Percentiles rank a stretch among this genome's conserved stretches.
phyloP scores from a whole-genome alignment of 2,113 vertebrate genomes.

The Burhinus oedicnemus region DNA sequence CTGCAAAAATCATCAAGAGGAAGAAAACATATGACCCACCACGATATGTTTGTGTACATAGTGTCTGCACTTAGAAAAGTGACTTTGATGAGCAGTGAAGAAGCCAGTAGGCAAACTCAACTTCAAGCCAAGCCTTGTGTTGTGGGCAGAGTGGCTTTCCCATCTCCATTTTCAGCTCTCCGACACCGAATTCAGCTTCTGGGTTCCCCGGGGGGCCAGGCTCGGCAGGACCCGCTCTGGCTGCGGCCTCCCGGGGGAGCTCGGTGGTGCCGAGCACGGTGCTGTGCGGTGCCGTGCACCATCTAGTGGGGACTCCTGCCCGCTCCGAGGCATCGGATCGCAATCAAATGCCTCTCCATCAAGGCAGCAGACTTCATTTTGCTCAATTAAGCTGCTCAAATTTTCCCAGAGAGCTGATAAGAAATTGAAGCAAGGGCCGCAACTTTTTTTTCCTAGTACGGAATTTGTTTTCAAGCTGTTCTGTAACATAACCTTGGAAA shows the following conservation, averaged over 20 bases:
- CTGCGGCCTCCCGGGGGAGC: neutral
- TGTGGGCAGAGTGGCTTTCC: neutral
- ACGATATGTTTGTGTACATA: accelerated
- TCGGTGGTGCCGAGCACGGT: accelerated
- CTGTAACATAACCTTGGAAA: neutral
- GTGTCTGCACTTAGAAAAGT: neutral
- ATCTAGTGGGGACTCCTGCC: neutral
- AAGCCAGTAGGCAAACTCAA: neutral
- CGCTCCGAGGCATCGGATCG: neutral
- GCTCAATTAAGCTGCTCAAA: neutral
- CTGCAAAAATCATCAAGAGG: neutral
- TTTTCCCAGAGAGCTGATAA: neutral
- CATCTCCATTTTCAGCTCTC: neutral
- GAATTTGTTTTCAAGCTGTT: neutral
- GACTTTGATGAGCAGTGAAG: neutral
- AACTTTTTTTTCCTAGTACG: neutral
- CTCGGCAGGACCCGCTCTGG: neutral
- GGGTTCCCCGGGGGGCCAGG: neutral
- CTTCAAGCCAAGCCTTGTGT: neutral
- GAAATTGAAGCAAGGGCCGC: neutral
- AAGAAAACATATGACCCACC: neutral
- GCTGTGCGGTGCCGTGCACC: neutral
- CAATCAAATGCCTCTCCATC: neutral
- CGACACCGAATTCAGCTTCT: accelerated
- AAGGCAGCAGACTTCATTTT: neutral